A percentile compares a stretch with the other conserved stretches of the same genome.
These are phyloP conservation scores for Tachycineta bicolor DNA, from an alignment of 2,113 vertebrate species.

Conservation along the genomic window DNA sequence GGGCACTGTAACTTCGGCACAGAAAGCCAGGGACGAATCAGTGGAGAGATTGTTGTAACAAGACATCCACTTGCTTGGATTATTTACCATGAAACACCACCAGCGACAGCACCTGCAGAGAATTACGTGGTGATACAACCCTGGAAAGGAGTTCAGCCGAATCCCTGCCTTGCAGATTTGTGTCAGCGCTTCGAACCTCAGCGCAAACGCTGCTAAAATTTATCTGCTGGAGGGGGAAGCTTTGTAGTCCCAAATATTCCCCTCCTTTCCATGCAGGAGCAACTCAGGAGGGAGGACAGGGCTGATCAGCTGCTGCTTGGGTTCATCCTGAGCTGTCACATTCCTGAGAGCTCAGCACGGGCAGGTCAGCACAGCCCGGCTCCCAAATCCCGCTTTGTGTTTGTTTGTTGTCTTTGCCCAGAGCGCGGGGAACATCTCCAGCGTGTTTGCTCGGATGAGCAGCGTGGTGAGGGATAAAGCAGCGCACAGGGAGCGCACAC, in stretches of 20 bases:
- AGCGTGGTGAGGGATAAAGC: neutral
- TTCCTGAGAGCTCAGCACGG: neutral
- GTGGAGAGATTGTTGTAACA: neutral
- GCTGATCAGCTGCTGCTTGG: neutral
- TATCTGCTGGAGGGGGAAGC: neutral
- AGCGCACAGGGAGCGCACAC: accelerated
- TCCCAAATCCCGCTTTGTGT: neutral
- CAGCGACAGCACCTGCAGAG: neutral
- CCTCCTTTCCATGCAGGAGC: neutral
- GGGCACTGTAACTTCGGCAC: neutral
- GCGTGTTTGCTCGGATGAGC: neutral
- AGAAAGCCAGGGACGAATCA: neutral
- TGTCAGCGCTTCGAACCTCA: neutral
- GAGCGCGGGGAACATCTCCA: neutral
- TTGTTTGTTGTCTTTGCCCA: neutral
- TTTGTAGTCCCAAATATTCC: neutral
- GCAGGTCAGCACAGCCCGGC: neutral
- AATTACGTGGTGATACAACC: neutral
- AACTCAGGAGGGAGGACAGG: neutral
- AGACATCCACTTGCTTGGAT: neutral
- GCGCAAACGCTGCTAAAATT: neutral
- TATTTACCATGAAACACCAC: neutral
- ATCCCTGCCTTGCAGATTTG: neutral
- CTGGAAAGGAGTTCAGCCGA: neutral
- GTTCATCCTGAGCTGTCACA: neutral